Base-by-base conservation (phyloP, 2,888 invertebrate species). In the Drosophila meridiana region DNA sequence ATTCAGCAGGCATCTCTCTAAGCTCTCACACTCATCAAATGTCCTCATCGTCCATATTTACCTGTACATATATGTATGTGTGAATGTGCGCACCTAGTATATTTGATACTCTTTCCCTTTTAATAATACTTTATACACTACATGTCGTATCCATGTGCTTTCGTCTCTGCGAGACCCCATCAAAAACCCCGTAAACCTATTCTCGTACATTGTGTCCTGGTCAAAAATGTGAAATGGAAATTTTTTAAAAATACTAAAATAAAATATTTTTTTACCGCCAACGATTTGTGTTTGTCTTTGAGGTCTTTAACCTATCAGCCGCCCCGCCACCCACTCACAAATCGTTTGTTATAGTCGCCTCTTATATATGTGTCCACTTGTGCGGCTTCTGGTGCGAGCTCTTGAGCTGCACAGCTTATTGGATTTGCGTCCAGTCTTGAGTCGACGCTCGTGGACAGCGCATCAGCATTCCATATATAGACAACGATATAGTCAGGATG, bases 361-460 rank as follows among this genome's bases (percentile, higher is more conserved):
- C 60, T 60, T 60, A 72, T 60, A 72, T 68, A 55, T 63, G 69
- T 58, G 20, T 63, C 77, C 80, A 83, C 79, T 89, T 85, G 69
- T 76, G 66, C 43, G 78, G 78, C 66, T 78, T 78, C 65, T 62
- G 71, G 69, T 36, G 13, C n/a, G 70, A 61, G 53, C 73, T 55
- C 73, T 73, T 48, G 65, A 66, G 73, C 61, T 47, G 76, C 69
- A 60, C 73, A 75, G 70, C 80, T 90, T 92, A 92, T 91, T 92
- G 83, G 84, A 91, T 92, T 91, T 89, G 76, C 55, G 68, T 32
- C 40, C 73, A 92, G 92, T 92, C 87, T 82, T 81, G 78, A 69
- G 73, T 68, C 81, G 71, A 73, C 89, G 78, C 70, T 81, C 69
- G 77, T 73, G 76, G 66, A 74, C 72, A 74, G 79, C 89, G 76